These are phyloP conservation scores for Mus spicilegus DNA, from an alignment of 2,113 vertebrate species.

Conservation along the genomic window DNA sequence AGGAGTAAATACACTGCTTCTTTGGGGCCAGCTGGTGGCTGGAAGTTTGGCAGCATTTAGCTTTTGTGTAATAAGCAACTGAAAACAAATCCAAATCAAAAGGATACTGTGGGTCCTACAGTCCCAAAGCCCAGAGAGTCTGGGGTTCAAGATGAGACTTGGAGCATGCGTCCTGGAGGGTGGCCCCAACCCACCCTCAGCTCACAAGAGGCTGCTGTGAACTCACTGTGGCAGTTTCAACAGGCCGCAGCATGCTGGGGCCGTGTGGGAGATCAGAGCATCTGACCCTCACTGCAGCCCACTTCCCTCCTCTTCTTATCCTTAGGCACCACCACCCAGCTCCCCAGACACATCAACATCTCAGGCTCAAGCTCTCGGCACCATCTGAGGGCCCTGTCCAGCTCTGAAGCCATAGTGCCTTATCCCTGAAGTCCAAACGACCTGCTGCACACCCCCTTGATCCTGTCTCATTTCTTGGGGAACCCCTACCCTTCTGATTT, in stretches of 20 bases:
- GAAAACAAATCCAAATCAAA: neutral
- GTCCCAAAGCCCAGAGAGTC: rapidly evolving
- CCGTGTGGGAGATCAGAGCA: neutral
- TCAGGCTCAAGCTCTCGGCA: neutral
- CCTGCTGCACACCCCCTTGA: neutral
- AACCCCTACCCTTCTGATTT: neutral
- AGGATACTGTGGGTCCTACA: neutral
- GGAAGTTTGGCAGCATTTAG: too few species aligned
- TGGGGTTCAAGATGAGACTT: too few species aligned
- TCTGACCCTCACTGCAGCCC: neutral
- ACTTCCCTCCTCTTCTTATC: neutral
- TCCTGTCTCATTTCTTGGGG: rapidly evolving
- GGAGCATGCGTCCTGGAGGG: rapidly evolving
- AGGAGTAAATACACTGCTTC: neutral
- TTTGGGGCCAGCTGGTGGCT: neutral
- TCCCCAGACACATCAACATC: neutral
- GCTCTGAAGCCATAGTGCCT: neutral
- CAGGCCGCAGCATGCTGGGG: neutral
- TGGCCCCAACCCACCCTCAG: neutral
- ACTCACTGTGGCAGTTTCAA: neutral
- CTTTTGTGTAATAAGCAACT: neutral
- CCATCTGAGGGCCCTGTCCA: too few species aligned
- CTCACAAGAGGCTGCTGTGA: neutral
- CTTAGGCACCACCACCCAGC: too few species aligned
- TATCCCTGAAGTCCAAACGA: neutral